Conservation (phyloP, 2,797 vertebrate species). For the Phataginus tricuspis region DNA sequence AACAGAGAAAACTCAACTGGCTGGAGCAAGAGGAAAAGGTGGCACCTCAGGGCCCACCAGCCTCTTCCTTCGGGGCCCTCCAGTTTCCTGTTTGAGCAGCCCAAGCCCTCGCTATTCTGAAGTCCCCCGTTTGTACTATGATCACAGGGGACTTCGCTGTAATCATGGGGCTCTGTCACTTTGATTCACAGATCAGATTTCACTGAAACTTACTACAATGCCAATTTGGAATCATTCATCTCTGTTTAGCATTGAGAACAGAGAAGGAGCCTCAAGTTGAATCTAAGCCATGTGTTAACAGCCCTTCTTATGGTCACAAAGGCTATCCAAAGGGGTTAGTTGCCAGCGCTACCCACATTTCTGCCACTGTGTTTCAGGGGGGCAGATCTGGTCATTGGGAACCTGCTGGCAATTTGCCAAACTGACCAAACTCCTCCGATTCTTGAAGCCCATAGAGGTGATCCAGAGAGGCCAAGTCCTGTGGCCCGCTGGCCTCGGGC, state of each 20-base stretch:
- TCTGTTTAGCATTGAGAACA: background rate
- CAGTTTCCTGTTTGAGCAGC: background rate
- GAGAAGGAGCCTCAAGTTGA: background rate
- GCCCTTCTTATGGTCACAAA: background rate
- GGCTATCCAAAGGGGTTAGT: background rate
- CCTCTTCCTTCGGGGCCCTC: background rate
- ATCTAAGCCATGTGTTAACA: background rate
- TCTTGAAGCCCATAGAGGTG: background rate
- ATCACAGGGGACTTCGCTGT: background rate
- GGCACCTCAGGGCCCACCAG: fast-evolving
- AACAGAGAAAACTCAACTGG: background rate
- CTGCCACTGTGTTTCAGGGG: background rate
- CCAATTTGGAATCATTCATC: background rate
- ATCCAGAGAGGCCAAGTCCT: background rate
- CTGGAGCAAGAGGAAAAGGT: background rate
- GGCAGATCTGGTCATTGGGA: background rate
- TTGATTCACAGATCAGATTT: background rate
- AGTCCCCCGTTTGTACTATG: background rate
- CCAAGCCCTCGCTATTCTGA: background rate
- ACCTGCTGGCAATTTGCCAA: background rate
- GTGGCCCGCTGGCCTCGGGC: background rate
- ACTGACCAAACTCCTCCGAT: background rate
- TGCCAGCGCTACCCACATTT: background rate
- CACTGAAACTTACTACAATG: background rate
- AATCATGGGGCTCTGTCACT: background rate